Base-by-base conservation (phyloP, 2,113 vertebrate genomes). In the Anhinga rufa region DNA sequence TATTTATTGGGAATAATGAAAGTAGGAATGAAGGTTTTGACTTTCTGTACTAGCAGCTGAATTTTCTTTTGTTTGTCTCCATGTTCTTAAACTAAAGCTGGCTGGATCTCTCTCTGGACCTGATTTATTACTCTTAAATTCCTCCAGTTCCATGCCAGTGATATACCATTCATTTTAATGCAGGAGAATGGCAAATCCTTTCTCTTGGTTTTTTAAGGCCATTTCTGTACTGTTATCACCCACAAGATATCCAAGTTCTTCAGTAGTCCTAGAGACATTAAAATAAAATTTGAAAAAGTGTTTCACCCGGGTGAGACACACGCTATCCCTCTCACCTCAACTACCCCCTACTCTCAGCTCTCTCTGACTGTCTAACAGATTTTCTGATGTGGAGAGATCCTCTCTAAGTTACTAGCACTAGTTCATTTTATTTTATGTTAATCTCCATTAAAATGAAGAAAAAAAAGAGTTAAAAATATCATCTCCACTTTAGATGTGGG, bases 1-100 rank as follows among this genome's bases (percentile, higher is more conserved):
- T 94, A 95, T 96, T 96, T 91, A 96, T 74, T 57, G 11, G 69
- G 46, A 77, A 75, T 74, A 92, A 95, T 77, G 54, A 92, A 91
- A 88, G 81, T 75, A 81, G 55, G 82, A 84, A 55, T 70, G 32
- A 88, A 77, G 54, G 17, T 31, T 79, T 64, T 71, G 32, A 60
- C 48, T 60, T 70, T 88, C 86, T 76, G 20, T 49, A 6, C 25
- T 34, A 64, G 13, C n/a, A 61, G 22, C 46, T 89, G 74, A 58
- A 55, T 86, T 85, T 78, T 46, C 42, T 61, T 60, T 49, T 17
- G 14, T 54, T 95, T 88, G 12, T 48, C 52, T 62, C 49, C 2
- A 3, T 46, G 42, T 84, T 86, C 44, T 88, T 86, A 51, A 58
- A 38, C 21, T 51, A 28, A 75, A 75, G 17, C 36, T 69, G 66